Evolutionary conservation across 2,888 invertebrate species (phyloP).

Genomic region (Drosophila stalkeri): DNA sequence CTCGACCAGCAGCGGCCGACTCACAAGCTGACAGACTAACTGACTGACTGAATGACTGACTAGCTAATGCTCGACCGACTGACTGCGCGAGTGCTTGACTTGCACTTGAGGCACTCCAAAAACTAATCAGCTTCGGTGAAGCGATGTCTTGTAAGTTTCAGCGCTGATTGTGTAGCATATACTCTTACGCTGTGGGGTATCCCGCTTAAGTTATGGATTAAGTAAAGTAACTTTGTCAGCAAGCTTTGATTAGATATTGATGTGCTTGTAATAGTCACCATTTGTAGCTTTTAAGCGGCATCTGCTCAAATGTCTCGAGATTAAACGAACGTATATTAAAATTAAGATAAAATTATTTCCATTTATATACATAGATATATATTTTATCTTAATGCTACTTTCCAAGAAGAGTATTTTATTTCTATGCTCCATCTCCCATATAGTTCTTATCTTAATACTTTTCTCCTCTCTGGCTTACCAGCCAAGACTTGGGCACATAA

Average conservation of each 20-base stretch:
- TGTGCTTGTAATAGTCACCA: neutral
- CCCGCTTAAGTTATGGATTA: neutral
- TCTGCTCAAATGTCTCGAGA: too few species aligned
- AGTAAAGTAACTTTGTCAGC: neutral
- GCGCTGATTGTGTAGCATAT: slow-evolving; percentile 41
- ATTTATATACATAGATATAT: neutral
- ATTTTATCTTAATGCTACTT: neutral
- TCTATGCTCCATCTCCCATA: neutral
- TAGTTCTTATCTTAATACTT: slow-evolving; percentile 6
- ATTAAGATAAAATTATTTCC: neutral
- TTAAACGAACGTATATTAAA: too few species aligned
- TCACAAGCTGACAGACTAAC: slow-evolving; percentile 39
- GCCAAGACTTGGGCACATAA: slow-evolving; percentile 67
- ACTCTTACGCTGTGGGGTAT: neutral
- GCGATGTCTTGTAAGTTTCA: slow-evolving; percentile 52
- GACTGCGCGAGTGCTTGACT: slow-evolving; percentile 47
- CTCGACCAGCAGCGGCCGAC: slow-evolving; percentile 54
- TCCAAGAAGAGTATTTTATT: slow-evolving; percentile 27
- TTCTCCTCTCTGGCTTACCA: slow-evolving; percentile 35
- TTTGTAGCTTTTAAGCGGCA: neutral
- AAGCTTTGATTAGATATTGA: neutral
- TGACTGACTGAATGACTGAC: slow-evolving; percentile 30
- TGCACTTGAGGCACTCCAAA: slow-evolving; percentile 74
- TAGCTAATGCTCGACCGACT: slow-evolving; percentile 24
- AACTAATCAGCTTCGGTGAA: slow-evolving; percentile 73